These are phyloP conservation scores for Antitype chi DNA, from an alignment of 2,888 invertebrate species.

Conservation along the genomic window DNA sequence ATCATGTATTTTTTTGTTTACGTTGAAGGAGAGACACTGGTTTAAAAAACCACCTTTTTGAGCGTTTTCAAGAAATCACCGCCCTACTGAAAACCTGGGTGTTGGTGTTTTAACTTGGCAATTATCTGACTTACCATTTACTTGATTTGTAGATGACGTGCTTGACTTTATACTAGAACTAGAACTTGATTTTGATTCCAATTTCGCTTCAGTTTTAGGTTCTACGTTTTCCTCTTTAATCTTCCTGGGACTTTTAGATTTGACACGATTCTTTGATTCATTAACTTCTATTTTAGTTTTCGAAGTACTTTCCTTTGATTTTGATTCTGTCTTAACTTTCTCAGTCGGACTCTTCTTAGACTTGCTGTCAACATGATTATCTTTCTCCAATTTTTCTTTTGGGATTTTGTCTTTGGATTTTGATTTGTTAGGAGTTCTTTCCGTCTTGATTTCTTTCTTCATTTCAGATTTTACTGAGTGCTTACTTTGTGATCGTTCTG, in stretches of 20 bases:
- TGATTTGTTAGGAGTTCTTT: constrained; percentile 65
- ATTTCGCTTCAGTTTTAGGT: constrained; percentile 49
- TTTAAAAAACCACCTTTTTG: too few relatives aligned
- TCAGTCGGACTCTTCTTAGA: constrained; percentile 55
- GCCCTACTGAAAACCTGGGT: neutral
- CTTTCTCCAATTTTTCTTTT: constrained; percentile 64
- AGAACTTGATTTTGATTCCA: constrained; percentile 57
- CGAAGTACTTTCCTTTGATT: constrained; percentile 41
- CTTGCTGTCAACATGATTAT: constrained; percentile 62
- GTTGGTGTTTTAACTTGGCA: neutral
- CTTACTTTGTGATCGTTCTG: constrained; percentile 76
- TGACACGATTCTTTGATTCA: constrained; percentile 55
- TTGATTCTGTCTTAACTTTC: constrained; percentile 50
- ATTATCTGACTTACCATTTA: constrained; percentile 37
- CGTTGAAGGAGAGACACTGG: too few relatives aligned
- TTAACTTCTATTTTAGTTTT: constrained; percentile 57
- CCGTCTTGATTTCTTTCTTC: constrained; percentile 67
- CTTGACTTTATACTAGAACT: constrained; percentile 37
- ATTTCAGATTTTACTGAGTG: constrained; percentile 34
- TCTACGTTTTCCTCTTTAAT: constrained; percentile 59
- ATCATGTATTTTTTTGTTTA: too few relatives aligned
- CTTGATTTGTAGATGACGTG: constrained; percentile 20
- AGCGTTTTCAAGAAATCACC: too few relatives aligned
- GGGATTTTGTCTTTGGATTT: constrained; percentile 57
- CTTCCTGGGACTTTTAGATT: constrained; percentile 65